phyloP scores from a whole-genome alignment of 2,888 invertebrate genomes.

The Leucophenga montana region DNA sequence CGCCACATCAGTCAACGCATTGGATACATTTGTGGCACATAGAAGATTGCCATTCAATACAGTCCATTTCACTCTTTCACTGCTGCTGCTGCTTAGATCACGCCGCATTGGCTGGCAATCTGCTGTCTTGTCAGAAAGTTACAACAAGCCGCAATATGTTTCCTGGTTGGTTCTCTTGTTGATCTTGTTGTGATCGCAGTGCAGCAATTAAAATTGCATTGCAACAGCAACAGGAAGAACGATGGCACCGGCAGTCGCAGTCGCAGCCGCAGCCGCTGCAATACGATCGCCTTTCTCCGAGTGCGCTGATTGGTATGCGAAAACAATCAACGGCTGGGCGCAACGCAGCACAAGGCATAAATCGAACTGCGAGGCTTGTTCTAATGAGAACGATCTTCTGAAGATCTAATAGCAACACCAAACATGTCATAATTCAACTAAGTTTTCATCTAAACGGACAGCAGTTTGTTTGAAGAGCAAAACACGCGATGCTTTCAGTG shows the following conservation, averaged over 20 bases:
- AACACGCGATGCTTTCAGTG: too few relatives aligned
- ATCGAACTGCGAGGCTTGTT: background rate
- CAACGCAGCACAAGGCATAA: background rate
- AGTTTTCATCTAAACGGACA: too few relatives aligned
- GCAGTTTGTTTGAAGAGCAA: too few relatives aligned
- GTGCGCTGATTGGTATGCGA: conserved; percentile 19
- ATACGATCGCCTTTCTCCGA: background rate
- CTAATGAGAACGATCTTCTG: background rate
- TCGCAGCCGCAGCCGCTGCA: background rate
- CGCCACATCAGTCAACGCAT: conserved; percentile 7
- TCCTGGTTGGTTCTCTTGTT: conserved; percentile 20
- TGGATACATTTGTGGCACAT: background rate
- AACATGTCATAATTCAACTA: too few relatives aligned
- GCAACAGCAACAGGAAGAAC: background rate
- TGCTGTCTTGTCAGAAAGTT: conserved; percentile 8
- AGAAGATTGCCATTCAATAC: too few relatives aligned
- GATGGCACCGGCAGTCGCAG: background rate
- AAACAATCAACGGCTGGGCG: conserved; percentile 13
- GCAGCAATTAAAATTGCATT: conserved; percentile 20
- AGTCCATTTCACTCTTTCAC: background rate
- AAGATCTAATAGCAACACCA: background rate
- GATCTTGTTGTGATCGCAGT: conserved; percentile 3
- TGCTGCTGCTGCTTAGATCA: conserved; percentile 1
- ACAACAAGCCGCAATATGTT: conserved; percentile 17
- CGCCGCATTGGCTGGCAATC: background rate